Conservation (phyloP, 2,113 vertebrate genomes). For the Illadopsis cleaveri region DNA sequence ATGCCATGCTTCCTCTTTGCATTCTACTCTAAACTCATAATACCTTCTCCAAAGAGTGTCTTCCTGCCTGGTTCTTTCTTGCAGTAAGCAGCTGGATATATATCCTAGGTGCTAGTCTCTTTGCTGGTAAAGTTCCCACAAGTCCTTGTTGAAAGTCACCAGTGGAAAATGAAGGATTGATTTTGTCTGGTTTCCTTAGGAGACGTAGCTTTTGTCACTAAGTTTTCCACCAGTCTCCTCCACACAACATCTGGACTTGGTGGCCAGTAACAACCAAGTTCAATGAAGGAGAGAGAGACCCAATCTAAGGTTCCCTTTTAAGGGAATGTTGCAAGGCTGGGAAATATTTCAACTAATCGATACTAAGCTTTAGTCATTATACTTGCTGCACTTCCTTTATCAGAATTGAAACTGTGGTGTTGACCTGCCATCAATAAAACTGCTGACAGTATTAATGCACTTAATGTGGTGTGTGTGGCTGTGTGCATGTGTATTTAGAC, state of each 20-base stretch:
- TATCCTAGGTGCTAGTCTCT: neutral
- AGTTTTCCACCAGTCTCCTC: neutral
- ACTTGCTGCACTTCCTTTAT: neutral
- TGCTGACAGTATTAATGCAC: neutral
- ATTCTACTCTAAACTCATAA: neutral
- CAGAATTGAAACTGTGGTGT: neutral
- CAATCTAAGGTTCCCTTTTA: conserved; percentile 5
- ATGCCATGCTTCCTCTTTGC: neutral
- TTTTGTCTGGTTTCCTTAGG: neutral
- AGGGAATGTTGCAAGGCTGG: conserved; percentile 14
- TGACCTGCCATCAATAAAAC: neutral
- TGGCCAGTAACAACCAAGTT: neutral
- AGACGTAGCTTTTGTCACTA: neutral
- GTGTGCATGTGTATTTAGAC: neutral
- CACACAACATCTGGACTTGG: neutral
- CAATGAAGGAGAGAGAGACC: neutral
- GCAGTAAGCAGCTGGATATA: neutral
- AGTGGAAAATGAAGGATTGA: neutral
- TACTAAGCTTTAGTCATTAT: neutral
- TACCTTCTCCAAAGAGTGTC: neutral
- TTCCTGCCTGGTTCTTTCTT: neutral
- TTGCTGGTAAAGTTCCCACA: neutral
- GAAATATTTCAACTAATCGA: conserved; percentile 18
- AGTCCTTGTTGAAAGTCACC: neutral
- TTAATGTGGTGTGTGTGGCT: neutral